These are phyloP conservation scores for Coremacera marginata DNA, from an alignment of 2,888 invertebrate species.

Conservation along the genomic window DNA sequence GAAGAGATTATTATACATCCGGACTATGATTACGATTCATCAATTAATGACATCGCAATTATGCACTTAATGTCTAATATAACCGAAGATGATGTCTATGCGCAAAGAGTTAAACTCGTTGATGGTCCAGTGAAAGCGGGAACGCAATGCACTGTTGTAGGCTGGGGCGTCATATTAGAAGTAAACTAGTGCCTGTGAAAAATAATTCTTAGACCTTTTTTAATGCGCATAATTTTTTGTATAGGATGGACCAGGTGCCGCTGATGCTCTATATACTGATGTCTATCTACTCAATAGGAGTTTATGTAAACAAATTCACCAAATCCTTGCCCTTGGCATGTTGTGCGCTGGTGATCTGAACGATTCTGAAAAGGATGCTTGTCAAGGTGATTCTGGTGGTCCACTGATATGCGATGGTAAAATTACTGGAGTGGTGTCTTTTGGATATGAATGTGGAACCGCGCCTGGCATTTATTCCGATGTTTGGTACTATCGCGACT, in stretches of 20 bases:
- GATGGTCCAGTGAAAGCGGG: background rate
- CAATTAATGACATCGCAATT: conserved; percentile 47
- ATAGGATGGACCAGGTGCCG: conserved; percentile 48
- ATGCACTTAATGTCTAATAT: conserved; percentile 38
- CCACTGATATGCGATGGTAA: conserved; percentile 49
- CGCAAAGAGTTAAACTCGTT: background rate
- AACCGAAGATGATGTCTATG: conserved; percentile 27
- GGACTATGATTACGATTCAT: conserved; percentile 20
- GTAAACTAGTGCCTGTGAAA: conserved; percentile 37
- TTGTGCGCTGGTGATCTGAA: conserved; percentile 34
- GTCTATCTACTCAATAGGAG: conserved; percentile 11
- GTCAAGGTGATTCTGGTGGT: conserved; percentile 49
- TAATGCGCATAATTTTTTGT: too few relatives aligned
- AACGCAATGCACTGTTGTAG: conserved; percentile 41
- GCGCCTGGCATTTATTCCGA: conserved; percentile 12
- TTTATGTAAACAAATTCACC: conserved; percentile 25
- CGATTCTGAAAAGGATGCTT: conserved; percentile 31
- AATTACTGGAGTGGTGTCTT: conserved; percentile 46
- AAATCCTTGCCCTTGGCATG: conserved; percentile 24
- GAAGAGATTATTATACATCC: conserved; percentile 42
- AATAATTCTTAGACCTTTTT: too few relatives aligned
- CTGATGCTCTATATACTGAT: conserved; percentile 38
- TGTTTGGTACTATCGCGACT: conserved; percentile 16
- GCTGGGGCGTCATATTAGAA: conserved; percentile 50
- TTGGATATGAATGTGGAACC: conserved; percentile 1